Evolutionary conservation across 2,113 vertebrate genomes (phyloP).

Genomic region (Ploceus nigricollis): DNA sequence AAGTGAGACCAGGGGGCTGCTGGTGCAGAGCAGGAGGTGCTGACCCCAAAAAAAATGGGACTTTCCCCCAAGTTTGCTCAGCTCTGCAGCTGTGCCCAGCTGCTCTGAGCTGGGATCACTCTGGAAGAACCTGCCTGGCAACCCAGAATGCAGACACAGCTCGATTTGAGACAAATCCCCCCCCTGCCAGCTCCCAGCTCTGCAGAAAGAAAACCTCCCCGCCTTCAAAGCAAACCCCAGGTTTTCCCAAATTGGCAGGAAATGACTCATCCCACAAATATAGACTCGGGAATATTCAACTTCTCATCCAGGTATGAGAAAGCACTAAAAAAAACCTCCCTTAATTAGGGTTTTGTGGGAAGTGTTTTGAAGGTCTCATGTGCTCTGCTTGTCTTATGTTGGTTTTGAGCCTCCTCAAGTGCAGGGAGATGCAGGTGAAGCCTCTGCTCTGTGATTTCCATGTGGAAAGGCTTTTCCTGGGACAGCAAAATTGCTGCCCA

Average conservation of each 20-base stretch:
- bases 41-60: background rate
- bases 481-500: background rate
- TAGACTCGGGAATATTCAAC: background rate
- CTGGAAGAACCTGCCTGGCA: background rate
- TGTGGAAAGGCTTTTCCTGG: background rate
- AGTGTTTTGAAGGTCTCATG: background rate
- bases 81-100: background rate
- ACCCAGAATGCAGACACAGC: background rate
- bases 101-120: background rate
- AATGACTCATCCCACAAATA: background rate
- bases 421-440: background rate
- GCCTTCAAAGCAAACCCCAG: background rate
- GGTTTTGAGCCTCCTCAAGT: background rate
- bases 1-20: background rate
- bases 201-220: background rate
- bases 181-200: background rate
- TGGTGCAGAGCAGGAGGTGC: background rate
- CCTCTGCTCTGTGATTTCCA: background rate
- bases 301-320: background rate
- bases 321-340: background rate
- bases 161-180: background rate
- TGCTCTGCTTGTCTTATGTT: background rate
- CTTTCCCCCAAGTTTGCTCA: background rate
- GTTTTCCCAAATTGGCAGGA: background rate
- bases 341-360: background rate